Conservation (phyloP, 2,888 invertebrate species). For the Lydus trimaculatus region DNA sequence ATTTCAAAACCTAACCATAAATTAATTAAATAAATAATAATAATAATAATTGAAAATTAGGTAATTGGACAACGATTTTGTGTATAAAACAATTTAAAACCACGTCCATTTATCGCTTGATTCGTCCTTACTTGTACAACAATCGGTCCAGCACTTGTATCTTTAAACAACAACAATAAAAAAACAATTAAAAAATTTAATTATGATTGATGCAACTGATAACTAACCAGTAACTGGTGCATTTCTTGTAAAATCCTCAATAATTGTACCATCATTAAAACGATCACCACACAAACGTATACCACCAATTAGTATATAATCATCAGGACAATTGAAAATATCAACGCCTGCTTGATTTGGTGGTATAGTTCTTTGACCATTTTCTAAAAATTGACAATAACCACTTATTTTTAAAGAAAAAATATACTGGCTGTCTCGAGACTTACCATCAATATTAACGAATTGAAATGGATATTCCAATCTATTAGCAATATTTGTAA, state of each 20-base stretch:
- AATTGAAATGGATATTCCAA: constrained; percentile 70
- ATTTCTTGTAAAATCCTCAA: constrained; percentile 70
- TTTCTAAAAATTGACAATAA: no score
- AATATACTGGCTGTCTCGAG: background rate
- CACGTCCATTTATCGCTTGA: constrained; percentile 69
- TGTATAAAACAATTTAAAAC: constrained; percentile 73
- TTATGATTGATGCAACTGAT: constrained; percentile 45
- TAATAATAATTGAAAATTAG: constrained; percentile 22
- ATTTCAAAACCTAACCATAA: background rate
- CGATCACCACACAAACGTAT: constrained; percentile 76
- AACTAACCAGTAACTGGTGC: constrained; percentile 72
- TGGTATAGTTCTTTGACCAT: constrained; percentile 69
- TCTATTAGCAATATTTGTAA: constrained; percentile 64
- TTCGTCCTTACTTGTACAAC: constrained; percentile 74
- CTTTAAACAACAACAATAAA: constrained; percentile 61
- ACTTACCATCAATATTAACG: constrained; percentile 69
- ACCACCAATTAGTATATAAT: constrained; percentile 75
- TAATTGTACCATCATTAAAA: constrained; percentile 73
- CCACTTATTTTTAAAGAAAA: background rate
- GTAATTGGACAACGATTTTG: constrained; percentile 68
- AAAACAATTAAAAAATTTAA: background rate
- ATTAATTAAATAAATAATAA: constrained; percentile 3
- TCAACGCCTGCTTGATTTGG: constrained; percentile 78
- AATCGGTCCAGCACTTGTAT: constrained; percentile 74
- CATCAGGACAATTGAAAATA: constrained; percentile 77